Evolutionary conservation across 2,888 invertebrate genomes (phyloP).

Genomic region (Mythimna vitellina): DNA sequence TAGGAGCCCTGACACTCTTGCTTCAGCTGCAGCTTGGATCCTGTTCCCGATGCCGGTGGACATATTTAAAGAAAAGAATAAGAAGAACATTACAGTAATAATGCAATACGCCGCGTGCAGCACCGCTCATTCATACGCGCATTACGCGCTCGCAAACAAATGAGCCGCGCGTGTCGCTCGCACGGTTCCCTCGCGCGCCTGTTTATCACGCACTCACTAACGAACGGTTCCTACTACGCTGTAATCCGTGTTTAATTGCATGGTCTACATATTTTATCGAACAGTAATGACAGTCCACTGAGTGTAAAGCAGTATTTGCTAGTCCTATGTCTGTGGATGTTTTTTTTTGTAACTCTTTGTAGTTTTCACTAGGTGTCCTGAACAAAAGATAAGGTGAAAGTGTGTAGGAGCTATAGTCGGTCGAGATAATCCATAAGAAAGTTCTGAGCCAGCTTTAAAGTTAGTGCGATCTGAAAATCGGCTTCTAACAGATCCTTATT

Average conservation of each 20-base stretch:
- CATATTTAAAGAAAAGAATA: too few species aligned
- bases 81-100: background rate
- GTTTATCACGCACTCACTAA: conserved; percentile 10
- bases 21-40: too few species aligned
- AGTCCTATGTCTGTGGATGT: background rate
- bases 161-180: conserved; percentile 10
- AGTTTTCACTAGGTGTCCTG: background rate
- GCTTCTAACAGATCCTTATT: conserved; percentile 33
- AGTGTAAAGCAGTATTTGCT: background rate
- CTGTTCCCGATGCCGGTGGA: too few species aligned
- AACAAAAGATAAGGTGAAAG: background rate
- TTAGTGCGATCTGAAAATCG: conserved; percentile 26
- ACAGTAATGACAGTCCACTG: background rate
- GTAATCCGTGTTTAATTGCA: conserved; percentile 1
- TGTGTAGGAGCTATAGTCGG: background rate
- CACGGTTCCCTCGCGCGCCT: background rate
- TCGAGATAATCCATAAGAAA: conserved; percentile 30
- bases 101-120: background rate
- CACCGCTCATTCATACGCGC: conserved; percentile 29
- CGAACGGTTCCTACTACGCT: background rate
- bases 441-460: conserved; percentile 43
- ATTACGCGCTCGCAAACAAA: conserved; percentile 33
- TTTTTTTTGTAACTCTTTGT: background rate
- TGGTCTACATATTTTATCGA: background rate
- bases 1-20: too few species aligned